phyloP scores from a whole-genome alignment of 2,888 invertebrate species.

The Harpalus rufipes region DNA sequence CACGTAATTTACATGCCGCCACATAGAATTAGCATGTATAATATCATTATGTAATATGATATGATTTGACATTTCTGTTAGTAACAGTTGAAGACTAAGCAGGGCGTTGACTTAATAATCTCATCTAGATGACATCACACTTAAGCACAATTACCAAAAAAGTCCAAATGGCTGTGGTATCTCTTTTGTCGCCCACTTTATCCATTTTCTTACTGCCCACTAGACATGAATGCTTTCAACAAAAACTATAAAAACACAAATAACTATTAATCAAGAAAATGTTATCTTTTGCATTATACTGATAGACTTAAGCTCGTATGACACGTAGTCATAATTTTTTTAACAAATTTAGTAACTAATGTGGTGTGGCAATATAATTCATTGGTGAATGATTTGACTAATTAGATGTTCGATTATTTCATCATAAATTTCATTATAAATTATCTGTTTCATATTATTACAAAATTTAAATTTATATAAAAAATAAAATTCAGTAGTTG shows the following conservation, averaged over 20 bases:
- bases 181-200: conserved; percentile 51
- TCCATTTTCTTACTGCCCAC: conserved; percentile 33
- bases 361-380: too few species aligned
- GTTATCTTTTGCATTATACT: neutral
- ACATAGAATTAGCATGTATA: conserved; percentile 1
- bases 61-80: conserved; percentile 42
- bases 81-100: conserved; percentile 24
- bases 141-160: conserved; percentile 47
- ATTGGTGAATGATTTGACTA: too few species aligned
- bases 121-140: conserved; percentile 41
- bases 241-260: neutral
- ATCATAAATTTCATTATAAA: too few species aligned
- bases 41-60: conserved; percentile 12
- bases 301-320: neutral
- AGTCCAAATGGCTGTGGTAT: conserved; percentile 35
- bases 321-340: too few species aligned
- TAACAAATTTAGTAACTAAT: too few species aligned
- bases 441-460: too few species aligned
- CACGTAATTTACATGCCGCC: conserved; percentile 25
- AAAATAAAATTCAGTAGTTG: too few species aligned
- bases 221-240: conserved; percentile 3
- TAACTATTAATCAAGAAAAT: conserved; percentile 4
- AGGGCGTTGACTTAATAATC: conserved; percentile 54
- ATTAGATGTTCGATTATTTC: too few species aligned
- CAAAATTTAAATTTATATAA: too few species aligned